Percentiles rank a stretch among this genome's conserved stretches.
Conservation (phyloP, 2,113 vertebrate genomes). For the Chionis minor region DNA sequence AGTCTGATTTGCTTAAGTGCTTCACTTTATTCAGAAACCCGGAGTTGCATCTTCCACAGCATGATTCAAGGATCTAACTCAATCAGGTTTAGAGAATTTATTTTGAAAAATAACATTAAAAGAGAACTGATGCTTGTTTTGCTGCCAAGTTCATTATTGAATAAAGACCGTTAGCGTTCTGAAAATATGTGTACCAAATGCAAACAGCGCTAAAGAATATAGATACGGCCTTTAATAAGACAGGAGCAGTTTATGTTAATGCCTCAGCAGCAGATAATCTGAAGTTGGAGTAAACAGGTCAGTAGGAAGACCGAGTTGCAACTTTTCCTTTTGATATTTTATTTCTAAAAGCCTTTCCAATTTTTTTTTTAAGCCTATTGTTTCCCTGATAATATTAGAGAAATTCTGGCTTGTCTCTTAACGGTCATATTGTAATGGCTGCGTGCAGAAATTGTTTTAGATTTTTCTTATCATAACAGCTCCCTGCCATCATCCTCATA, state of each 20-base stretch:
- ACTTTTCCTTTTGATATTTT: slow-evolving; percentile 15
- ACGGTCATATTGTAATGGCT: not conserved
- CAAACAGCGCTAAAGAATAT: slow-evolving; percentile 25
- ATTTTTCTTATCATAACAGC: not conserved
- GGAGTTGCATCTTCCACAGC: not conserved
- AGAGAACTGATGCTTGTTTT: slow-evolving; percentile 28
- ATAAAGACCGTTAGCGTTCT: slow-evolving; percentile 3
- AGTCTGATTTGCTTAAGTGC: slow-evolving; percentile 28
- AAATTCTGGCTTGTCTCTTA: slow-evolving; percentile 1
- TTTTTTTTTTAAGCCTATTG: not conserved
- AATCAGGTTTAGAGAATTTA: not conserved
- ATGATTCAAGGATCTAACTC: slow-evolving; percentile 15
- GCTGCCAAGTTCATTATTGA: slow-evolving; percentile 32
- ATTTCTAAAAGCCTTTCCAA: not conserved
- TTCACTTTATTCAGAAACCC: slow-evolving; percentile 28
- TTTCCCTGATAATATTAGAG: not conserved
- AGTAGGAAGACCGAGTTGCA: not conserved
- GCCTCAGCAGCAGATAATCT: slow-evolving; percentile 6
- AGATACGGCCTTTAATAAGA: not conserved
- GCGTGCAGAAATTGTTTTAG: not conserved
- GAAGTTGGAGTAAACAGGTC: not conserved
- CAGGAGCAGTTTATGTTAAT: slow-evolving; percentile 11
- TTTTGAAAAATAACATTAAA: slow-evolving; percentile 39
- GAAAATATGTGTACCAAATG: not conserved
- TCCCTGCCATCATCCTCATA: not conserved